Evolutionary conservation across 2,797 vertebrate species (phyloP).

Genomic region (Manis javanica): DNA sequence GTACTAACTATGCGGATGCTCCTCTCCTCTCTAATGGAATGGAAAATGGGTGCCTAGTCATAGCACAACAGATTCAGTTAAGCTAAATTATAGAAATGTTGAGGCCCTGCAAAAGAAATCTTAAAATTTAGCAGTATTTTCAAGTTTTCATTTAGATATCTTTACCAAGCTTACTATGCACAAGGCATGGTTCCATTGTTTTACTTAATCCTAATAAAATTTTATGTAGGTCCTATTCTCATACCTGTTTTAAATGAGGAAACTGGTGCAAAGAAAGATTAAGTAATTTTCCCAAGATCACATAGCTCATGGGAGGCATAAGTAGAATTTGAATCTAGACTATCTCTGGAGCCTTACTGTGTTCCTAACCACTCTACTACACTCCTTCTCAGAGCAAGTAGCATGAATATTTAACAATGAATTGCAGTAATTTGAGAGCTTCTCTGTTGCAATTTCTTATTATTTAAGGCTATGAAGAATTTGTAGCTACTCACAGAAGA

Average conservation of each 20-base stretch:
- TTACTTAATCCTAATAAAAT: slow-evolving; percentile 24
- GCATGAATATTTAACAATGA: background rate
- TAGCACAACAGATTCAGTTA: background rate
- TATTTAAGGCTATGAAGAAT: background rate
- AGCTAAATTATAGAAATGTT: slow-evolving; percentile 29
- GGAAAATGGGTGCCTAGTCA: slow-evolving; percentile 33
- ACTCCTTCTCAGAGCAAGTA: background rate
- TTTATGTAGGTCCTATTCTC: background rate
- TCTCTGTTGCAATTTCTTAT: slow-evolving; percentile 6
- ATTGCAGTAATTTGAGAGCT: background rate
- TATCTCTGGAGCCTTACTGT: background rate
- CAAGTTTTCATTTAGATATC: slow-evolving; percentile 22
- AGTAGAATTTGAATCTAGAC: background rate
- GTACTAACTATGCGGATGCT: background rate
- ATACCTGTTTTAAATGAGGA: slow-evolving; percentile 41
- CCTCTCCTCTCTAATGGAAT: slow-evolving; percentile 64
- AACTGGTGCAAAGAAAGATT: slow-evolving; percentile 9
- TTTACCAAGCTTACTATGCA: slow-evolving; percentile 11
- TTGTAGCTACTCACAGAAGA: slow-evolving; percentile 23
- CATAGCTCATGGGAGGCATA: background rate
- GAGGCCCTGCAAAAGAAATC: background rate
- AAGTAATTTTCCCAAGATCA: slow-evolving; percentile 40
- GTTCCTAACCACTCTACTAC: background rate
- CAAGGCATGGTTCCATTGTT: background rate
- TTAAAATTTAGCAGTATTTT: slow-evolving; percentile 50